These are phyloP conservation scores for Phyto melanocephala DNA, from an alignment of 2,888 invertebrate genomes.

Conservation along the genomic window DNA sequence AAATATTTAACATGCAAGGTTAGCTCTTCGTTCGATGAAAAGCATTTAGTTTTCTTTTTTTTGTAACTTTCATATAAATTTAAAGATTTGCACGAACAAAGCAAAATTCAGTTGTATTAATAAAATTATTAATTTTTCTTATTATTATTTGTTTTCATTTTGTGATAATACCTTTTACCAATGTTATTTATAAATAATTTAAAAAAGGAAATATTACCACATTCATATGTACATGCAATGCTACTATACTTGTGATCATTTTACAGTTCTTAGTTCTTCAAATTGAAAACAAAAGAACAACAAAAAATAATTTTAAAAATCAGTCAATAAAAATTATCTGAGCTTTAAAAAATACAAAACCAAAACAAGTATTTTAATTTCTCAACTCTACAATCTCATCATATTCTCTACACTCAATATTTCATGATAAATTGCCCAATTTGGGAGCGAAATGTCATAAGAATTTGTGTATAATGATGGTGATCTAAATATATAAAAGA, in stretches of 20 bases:
- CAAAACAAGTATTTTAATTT: background rate
- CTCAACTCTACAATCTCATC: no score
- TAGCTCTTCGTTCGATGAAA: constrained; percentile 33
- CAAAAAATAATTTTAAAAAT: constrained; percentile 14
- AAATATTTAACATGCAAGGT: background rate
- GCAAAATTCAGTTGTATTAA: constrained; percentile 51
- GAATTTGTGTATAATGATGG: no score
- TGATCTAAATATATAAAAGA: no score
- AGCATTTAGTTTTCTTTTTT: no score
- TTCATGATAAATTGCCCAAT: no score
- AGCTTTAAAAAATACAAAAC: background rate
- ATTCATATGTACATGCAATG: constrained; percentile 1
- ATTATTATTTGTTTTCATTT: background rate
- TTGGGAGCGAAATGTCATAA: no score
- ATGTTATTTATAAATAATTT: constrained; percentile 12
- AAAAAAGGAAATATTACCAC: constrained; percentile 18
- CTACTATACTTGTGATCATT: constrained; percentile 43
- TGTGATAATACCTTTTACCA: constrained; percentile 17
- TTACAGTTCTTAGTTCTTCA: background rate
- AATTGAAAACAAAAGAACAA: background rate
- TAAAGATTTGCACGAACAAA: no score
- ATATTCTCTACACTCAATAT: no score
- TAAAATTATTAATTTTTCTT: constrained; percentile 3
- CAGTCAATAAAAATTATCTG: constrained; percentile 9
- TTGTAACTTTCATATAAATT: no score